Conservation (phyloP, 2,888 invertebrate species). For the Nineta flava region DNA sequence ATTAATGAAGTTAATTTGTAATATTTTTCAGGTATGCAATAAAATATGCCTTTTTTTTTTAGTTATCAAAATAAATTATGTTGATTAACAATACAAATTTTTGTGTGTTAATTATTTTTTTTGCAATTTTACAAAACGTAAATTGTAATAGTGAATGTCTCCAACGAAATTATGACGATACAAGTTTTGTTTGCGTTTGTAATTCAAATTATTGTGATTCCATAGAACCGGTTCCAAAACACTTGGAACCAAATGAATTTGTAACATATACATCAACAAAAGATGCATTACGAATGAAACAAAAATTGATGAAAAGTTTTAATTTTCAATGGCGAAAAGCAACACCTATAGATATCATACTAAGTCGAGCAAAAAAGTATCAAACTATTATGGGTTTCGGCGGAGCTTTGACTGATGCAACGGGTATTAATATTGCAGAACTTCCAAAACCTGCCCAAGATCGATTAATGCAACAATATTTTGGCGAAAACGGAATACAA, state of each 20-base stretch:
- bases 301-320: background rate
- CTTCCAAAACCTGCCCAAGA: conserved; percentile 36
- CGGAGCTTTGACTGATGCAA: conserved; percentile 58
- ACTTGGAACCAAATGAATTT: background rate
- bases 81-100: no score
- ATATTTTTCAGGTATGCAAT: no score
- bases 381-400: conserved; percentile 73
- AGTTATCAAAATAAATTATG: no score
- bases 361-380: conserved; percentile 17
- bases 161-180: background rate
- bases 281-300: background rate
- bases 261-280: background rate
- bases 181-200: background rate
- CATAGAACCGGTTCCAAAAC: background rate
- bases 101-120: no score
- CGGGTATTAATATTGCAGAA: conserved; percentile 52
- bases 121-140: no score
- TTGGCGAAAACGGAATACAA: background rate
- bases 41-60: no score
- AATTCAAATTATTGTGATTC: background rate
- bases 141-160: background rate
- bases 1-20: no score
- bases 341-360: background rate
- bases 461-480: conserved; percentile 26
- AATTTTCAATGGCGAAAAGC: background rate